Evolutionary conservation across 1,140 invertebrate species (phyloP).

Genomic region (Gonatopus flavifemur): DNA sequence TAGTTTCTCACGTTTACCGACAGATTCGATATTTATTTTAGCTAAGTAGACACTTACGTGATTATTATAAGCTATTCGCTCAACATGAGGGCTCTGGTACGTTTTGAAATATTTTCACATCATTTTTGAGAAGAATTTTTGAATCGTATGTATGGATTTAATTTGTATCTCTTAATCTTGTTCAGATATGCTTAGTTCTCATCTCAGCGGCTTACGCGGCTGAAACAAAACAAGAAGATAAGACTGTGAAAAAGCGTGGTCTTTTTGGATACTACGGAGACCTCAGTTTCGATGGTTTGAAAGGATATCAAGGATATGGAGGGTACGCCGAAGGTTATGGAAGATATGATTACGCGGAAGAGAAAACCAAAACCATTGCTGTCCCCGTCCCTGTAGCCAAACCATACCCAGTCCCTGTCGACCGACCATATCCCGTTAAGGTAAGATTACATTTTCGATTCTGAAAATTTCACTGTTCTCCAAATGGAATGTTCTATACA

Average conservation of each 20-base stretch:
- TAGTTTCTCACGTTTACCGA: constrained; percentile 43
- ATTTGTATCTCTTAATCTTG: constrained; percentile 1
- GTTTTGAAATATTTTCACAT: constrained; percentile 24
- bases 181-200: constrained; percentile 48
- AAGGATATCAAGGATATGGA: constrained; percentile 17
- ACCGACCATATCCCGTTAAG: constrained; percentile 52
- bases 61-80: constrained; percentile 33
- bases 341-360: constrained; percentile 18
- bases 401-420: constrained; percentile 48
- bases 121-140: neutral
- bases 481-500: too few species aligned
- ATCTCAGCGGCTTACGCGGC: constrained; percentile 42
- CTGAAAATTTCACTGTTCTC: too few species aligned
- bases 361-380: constrained; percentile 32
- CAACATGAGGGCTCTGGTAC: constrained; percentile 53
- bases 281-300: constrained; percentile 14
- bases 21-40: constrained; percentile 48
- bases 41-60: constrained; percentile 26
- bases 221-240: constrained; percentile 30
- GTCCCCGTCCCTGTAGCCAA: constrained; percentile 42
- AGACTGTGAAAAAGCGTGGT: constrained; percentile 50
- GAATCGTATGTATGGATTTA: too few species aligned
- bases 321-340: constrained; percentile 11
- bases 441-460: too few species aligned
- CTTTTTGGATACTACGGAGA: constrained; percentile 27